Percentiles rank a stretch among this genome's conserved stretches.
phyloP scores from a whole-genome alignment of 2,888 invertebrate genomes.

The Drosophila pseudotakahashii region DNA sequence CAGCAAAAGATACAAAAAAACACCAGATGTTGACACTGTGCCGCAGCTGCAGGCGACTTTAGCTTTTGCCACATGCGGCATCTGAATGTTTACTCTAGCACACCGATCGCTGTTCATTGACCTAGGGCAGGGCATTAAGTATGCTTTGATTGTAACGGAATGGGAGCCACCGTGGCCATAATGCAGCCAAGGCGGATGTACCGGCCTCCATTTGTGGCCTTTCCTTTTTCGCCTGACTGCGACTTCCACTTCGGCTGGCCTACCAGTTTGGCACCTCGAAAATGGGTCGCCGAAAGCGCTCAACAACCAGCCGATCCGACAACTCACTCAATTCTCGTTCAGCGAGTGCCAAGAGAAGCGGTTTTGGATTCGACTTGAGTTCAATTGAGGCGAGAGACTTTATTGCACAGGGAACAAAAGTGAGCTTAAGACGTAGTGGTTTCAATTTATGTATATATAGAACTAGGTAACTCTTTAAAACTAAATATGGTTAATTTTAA shows the following conservation, averaged over 20 bases:
- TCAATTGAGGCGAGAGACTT: neutral
- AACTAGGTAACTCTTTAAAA: no score
- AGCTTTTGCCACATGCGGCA: constrained; percentile 57
- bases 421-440: neutral
- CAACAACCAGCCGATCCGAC: neutral
- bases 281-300: constrained; percentile 37
- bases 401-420: constrained; percentile 2
- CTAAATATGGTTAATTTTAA: no score
- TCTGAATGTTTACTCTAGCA: constrained; percentile 22
- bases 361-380: constrained; percentile 7
- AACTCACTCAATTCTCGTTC: constrained; percentile 37
- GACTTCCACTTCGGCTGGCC: constrained; percentile 12
- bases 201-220: constrained; percentile 47
- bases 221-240: constrained; percentile 51
- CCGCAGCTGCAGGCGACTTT: constrained; percentile 50
- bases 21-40: constrained; percentile 65
- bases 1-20: constrained; percentile 37
- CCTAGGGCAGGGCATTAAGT: constrained; percentile 57
- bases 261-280: constrained; percentile 52
- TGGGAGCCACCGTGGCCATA: constrained; percentile 14
- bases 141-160: constrained; percentile 45
- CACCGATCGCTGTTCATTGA: constrained; percentile 52
- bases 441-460: neutral
- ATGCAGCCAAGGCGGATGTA: constrained; percentile 32
- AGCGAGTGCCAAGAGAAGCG: constrained; percentile 11